phyloP scores from a whole-genome alignment of 2,797 vertebrate genomes.

The Taenioides sp. region DNA sequence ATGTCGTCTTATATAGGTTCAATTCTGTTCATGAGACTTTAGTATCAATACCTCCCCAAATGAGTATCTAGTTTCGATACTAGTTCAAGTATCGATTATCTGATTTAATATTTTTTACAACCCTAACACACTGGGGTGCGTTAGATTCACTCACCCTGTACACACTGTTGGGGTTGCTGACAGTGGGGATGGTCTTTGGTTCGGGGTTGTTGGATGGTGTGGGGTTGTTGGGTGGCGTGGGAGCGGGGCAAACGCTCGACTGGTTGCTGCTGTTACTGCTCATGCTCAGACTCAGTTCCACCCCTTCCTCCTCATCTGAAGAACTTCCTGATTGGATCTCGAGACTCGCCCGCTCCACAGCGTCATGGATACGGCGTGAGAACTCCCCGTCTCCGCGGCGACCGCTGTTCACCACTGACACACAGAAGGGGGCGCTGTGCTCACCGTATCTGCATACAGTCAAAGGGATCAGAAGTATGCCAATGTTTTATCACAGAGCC shows the following conservation, averaged over 20 bases:
- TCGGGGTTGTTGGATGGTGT: constrained; percentile 42
- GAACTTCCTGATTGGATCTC: constrained; percentile 79
- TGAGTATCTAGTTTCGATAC: no score
- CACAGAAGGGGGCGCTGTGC: constrained; percentile 84
- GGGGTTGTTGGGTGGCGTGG: background rate
- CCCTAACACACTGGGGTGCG: background rate
- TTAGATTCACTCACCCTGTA: constrained; percentile 82
- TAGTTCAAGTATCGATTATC: no score
- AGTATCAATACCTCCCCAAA: no score
- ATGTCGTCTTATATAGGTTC: no score
- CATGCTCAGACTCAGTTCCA: constrained; percentile 43
- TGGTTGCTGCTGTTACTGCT: constrained; percentile 41
- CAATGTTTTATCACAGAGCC: no score
- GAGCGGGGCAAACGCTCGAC: constrained; percentile 20
- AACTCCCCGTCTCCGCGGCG: constrained; percentile 72
- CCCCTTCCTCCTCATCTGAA: constrained; percentile 86
- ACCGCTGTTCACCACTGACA: constrained; percentile 76
- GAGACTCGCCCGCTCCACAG: constrained; percentile 82
- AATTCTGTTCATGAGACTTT: no score
- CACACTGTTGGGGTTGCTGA: constrained; percentile 94
- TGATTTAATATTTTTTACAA: background rate
- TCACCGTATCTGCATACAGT: constrained; percentile 86
- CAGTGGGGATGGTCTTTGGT: constrained; percentile 86
- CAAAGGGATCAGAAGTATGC: background rate
- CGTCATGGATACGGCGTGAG: constrained; percentile 82